Evolutionary conservation across 2,797 vertebrate genomes (phyloP).

Genomic region (Oceanodroma leucorhoa): DNA sequence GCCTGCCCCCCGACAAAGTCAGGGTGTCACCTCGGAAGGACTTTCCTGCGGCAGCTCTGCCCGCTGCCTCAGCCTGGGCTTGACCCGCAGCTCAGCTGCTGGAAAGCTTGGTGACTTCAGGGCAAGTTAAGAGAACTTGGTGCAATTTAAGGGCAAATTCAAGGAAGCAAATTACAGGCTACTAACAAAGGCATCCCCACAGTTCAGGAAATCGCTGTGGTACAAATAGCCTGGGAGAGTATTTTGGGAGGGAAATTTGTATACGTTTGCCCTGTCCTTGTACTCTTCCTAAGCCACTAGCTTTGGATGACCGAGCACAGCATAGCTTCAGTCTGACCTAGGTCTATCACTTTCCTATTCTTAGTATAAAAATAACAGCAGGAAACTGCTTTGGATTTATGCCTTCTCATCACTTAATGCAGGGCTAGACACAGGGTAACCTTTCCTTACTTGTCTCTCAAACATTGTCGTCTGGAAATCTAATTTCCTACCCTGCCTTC

Average conservation of each 20-base stretch:
- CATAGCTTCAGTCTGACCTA: not conserved
- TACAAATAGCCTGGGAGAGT: not conserved
- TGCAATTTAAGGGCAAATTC: not conserved
- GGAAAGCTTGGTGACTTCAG: not conserved
- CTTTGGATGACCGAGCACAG: not conserved
- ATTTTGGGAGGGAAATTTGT: not conserved
- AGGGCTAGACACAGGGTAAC: not conserved
- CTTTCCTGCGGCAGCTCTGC: not conserved
- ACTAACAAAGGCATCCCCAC: not conserved
- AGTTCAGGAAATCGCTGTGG: not conserved
- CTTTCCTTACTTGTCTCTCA: not conserved
- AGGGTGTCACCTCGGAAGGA: not conserved
- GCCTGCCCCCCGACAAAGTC: not conserved
- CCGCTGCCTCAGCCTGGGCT: not conserved
- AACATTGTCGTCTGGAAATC: not conserved
- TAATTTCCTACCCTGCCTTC: not conserved
- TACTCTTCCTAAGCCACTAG: not conserved
- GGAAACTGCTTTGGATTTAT: not conserved
- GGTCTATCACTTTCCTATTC: not conserved
- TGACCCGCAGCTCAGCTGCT: not conserved
- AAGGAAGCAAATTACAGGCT: constrained; percentile 23
- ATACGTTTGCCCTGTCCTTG: not conserved
- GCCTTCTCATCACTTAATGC: not conserved
- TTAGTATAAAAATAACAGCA: constrained; percentile 18
- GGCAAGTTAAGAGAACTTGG: not conserved